These are phyloP conservation scores for Meliscaeva auricollis DNA, from an alignment of 2,888 invertebrate genomes.

Conservation along the genomic window DNA sequence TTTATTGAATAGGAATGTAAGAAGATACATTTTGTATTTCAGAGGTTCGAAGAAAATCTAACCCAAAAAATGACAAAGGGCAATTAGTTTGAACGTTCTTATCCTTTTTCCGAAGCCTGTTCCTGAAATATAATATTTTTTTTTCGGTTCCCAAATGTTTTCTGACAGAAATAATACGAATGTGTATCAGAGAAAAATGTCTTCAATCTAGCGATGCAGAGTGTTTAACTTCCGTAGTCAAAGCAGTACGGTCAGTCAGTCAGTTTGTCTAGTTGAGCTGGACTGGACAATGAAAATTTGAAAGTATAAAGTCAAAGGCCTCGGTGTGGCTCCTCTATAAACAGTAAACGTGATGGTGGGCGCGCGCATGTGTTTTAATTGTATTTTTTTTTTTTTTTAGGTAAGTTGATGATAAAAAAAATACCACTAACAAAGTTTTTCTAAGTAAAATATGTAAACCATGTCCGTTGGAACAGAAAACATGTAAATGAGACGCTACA, in stretches of 20 bases:
- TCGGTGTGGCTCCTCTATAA: conserved; percentile 19
- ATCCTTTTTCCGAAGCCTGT: no score
- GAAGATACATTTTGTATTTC: no score
- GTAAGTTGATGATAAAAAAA: neutral
- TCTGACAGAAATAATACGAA: no score
- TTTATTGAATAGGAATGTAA: no score
- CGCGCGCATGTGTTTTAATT: conserved; percentile 68
- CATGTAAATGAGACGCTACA: conserved; percentile 70
- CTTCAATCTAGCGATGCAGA: neutral
- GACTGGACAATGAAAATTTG: conserved; percentile 37
- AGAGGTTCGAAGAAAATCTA: no score
- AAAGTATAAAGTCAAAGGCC: conserved; percentile 37
- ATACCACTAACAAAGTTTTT: conserved; percentile 43
- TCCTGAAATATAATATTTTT: no score
- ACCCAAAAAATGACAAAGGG: no score
- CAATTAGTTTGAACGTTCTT: no score
- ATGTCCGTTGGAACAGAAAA: conserved; percentile 73
- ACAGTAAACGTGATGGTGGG: conserved; percentile 50
- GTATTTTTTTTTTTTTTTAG: conserved; percentile 32
- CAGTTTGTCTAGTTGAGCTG: conserved; percentile 30
- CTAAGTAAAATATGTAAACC: conserved; percentile 70
- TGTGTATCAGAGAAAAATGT: neutral
- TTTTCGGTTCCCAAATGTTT: no score
- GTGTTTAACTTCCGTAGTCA: conserved; percentile 38
- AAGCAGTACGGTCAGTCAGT: conserved; percentile 45